Evolutionary conservation across 2,797 vertebrate genomes (phyloP), one percentile per base, ranked within the genome.

Genomic region (Hippopotamyrus pictus): DNA sequence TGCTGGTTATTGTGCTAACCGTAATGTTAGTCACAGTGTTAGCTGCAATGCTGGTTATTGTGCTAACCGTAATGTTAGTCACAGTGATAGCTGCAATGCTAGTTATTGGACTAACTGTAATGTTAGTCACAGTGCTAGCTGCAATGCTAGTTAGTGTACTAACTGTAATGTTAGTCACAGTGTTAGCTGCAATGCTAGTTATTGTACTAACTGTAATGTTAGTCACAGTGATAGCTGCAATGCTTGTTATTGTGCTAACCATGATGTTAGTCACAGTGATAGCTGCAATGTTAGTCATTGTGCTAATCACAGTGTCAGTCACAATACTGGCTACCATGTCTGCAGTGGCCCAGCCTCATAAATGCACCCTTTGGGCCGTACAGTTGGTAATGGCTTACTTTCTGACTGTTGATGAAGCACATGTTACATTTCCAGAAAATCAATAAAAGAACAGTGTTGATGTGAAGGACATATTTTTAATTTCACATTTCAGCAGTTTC

Each of bases 401-500:
- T 76, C 48, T 22, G 33, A 89, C 57, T 50, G 25, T 48, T 53
- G 84, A 44, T 33, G 59, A 86, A 86, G 2, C 22, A 22, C 83
- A 53, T 37, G 59, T 85, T 29, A 86, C 22, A 53, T 89, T 87
- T 76, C 22, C 33, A 37, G 25, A 14, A 87, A 88, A 89, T 89
- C 65, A 17, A 86, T 76, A 29, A 86, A 53, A 41, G 84, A 76
- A 37, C 48, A 54, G 17, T 54, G 51, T 87, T 87, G 46, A 1
- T 69, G 76, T 53, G 79, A 73, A 89, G 84, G 48, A 73, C 89
- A 87, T 46, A 37, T 89, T 89, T 87, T 89, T 89, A 87, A 89
- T 87, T 89, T 87, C 89, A 89, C 84, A 89, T 53, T 37, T 87
- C 84, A 89, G 65, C 59, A 82, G 53, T 88, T 88, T 59, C 73